A percentile compares a stretch with the other conserved stretches of the same genome.
Evolutionary conservation across 2,888 invertebrate species (phyloP).

Genomic region (Isotomurus palustris): DNA sequence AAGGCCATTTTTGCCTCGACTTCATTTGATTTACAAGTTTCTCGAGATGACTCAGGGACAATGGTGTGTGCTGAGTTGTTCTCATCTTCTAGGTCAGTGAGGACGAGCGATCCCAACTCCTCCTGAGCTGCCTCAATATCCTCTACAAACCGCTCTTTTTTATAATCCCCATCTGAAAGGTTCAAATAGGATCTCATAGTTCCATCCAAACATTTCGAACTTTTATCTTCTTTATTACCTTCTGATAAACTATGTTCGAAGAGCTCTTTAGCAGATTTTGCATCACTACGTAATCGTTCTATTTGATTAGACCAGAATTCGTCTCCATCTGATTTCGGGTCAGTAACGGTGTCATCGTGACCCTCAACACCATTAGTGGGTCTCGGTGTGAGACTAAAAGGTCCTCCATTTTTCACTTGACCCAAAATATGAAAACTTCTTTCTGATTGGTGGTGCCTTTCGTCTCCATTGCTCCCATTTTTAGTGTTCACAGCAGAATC

Average conservation of each 20-base stretch:
- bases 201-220: constrained; percentile 1
- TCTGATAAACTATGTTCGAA: not conserved
- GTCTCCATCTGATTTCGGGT: too few species aligned
- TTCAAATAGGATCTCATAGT: not conserved
- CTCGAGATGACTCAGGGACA: constrained; percentile 24
- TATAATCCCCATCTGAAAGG: constrained; percentile 10
- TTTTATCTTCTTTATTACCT: not conserved
- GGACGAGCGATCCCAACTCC: constrained; percentile 39
- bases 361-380: too few species aligned
- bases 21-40: constrained; percentile 2
- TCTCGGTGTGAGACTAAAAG: not conserved
- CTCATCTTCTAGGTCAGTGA: constrained; percentile 41
- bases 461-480: too few species aligned
- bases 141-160: constrained; percentile 28
- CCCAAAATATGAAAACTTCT: too few species aligned
- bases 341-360: too few species aligned
- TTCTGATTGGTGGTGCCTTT: too few species aligned
- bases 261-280: too few species aligned
- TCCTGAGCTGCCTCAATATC: constrained; percentile 36
- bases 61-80: constrained; percentile 15
- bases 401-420: not conserved
- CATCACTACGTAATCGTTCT: not conserved
- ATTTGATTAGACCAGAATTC: not conserved
- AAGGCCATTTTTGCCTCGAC: not conserved
- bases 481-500: too few species aligned